Evolutionary conservation across 1,140 invertebrate species (phyloP), one percentile per base, ranked within the genome.

Genomic region (Melipona quadrifasciata): DNA sequence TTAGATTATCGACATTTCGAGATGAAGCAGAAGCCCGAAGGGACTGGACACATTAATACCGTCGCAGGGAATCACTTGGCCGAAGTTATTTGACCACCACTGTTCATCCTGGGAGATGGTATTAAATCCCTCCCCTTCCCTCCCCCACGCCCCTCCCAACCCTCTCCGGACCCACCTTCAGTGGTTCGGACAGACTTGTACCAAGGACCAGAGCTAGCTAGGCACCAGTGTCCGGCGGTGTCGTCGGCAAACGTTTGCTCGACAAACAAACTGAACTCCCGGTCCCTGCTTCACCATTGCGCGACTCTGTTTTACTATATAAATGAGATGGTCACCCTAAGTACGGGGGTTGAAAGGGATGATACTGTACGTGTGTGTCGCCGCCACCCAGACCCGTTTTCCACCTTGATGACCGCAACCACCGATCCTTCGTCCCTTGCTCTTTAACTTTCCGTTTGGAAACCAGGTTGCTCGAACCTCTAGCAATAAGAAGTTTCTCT

Each of bases 191-290:
- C 93, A 94, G 94, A 93, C 93, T 92, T 92, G 92, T 91, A 93
- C 91, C 91, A 86, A 93, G 91, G 89, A 91, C 91, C 91, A 85
- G 88, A 91, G 91, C 92, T 91, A 92, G 91, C 91, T 90, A 93
- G 92, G 91, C 93, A 94, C 93, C 94, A 94, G 93, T 94, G 94
- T 95, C 93, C 94, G 90, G 93, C 92, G 94, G 94, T 94, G 93
- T 95, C 94, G 94, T 94, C 92, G 93, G 93, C 94, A 94, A 95
- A 95, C 94, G 94, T 95, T 95, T 95, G 92, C 94, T 93, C 92
- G 91, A 92, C 93, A 95, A 95, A 95, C 94, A 94, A 94, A 94
- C 94, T 94, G 92, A 86, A 92, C 92, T 92, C 90, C 76, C 88
- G 74, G 90, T 91, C 92, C 89, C 88, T 82, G 87, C 87, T 85